A percentile compares a stretch with the other conserved stretches of the same genome.
Conservation (phyloP, 2,797 vertebrate species). For the Chelonia mydas region DNA sequence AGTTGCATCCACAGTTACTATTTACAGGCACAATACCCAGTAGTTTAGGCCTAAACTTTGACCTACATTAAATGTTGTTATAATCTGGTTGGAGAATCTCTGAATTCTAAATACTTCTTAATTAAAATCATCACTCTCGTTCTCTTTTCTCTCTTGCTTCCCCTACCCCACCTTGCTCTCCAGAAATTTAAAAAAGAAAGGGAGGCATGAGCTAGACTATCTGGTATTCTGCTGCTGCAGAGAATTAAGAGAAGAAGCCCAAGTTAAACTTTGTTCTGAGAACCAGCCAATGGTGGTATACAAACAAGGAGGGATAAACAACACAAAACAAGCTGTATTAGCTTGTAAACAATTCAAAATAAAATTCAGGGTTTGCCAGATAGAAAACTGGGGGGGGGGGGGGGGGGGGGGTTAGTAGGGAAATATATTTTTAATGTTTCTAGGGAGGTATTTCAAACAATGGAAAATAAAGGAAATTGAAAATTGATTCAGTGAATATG, state of each 20-base stretch:
- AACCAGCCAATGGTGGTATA: background rate
- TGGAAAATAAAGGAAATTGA: background rate
- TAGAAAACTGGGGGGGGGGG: background rate
- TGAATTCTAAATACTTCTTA: constrained; percentile 3
- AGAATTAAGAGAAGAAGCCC: constrained; percentile 24
- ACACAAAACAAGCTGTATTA: background rate
- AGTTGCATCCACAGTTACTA: background rate
- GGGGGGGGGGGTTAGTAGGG: background rate
- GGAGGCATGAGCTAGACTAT: background rate
- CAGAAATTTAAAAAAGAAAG: background rate
- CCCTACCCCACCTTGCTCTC: constrained; percentile 5
- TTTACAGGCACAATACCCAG: background rate
- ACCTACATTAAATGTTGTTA: background rate
- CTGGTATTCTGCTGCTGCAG: constrained; percentile 13
- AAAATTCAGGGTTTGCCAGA: background rate
- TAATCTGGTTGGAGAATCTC: background rate
- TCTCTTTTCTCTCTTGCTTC: background rate
- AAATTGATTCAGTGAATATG: fast-evolving
- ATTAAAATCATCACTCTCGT: background rate
- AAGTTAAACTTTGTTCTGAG: background rate
- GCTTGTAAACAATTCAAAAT: background rate
- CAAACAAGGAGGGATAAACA: background rate
- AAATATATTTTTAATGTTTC: background rate
- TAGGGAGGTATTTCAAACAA: background rate
- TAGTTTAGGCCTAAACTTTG: background rate